Evolutionary conservation across 2,797 vertebrate genomes (phyloP).

Genomic region (Chromis chromis): DNA sequence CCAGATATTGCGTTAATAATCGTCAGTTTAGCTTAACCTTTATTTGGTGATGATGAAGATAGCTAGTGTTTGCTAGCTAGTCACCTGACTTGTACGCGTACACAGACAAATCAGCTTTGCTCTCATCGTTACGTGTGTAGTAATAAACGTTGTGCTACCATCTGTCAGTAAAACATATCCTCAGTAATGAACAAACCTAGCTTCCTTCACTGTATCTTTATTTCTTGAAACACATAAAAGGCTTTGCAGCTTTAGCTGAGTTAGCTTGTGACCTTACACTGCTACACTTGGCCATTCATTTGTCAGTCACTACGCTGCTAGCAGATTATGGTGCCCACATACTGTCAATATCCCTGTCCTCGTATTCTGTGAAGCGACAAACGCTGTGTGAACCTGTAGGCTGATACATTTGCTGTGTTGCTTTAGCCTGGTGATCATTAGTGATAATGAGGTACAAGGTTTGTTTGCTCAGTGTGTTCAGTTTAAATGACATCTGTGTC

Average conservation of each 20-base stretch:
- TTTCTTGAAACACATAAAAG: neutral
- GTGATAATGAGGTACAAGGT: neutral
- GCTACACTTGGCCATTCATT: constrained; percentile 27
- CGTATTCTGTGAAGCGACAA: neutral
- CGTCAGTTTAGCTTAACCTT: constrained; percentile 1
- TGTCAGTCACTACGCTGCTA: neutral
- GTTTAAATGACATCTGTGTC: neutral
- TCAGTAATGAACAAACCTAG: neutral
- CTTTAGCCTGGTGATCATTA: neutral
- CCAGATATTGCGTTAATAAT: neutral
- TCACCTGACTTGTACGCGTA: constrained; percentile 58
- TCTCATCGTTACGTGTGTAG: constrained; percentile 1
- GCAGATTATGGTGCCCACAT: too few relatives aligned
- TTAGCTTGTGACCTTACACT: constrained; percentile 25
- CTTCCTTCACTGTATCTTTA: neutral
- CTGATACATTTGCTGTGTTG: neutral
- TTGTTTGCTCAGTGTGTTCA: neutral
- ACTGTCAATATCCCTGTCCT: neutral
- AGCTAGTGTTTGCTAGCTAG: constrained; percentile 59
- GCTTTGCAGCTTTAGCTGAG: neutral
- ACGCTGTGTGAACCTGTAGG: neutral
- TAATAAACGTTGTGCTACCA: constrained; percentile 11
- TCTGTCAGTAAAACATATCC: constrained; percentile 13
- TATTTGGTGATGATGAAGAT: constrained; percentile 1
- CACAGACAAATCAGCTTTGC: constrained; percentile 67